Evolutionary conservation across 2,113 vertebrate species (phyloP), one percentile per base, ranked within the genome.

Genomic region (Neomonachus schauinslandi): DNA sequence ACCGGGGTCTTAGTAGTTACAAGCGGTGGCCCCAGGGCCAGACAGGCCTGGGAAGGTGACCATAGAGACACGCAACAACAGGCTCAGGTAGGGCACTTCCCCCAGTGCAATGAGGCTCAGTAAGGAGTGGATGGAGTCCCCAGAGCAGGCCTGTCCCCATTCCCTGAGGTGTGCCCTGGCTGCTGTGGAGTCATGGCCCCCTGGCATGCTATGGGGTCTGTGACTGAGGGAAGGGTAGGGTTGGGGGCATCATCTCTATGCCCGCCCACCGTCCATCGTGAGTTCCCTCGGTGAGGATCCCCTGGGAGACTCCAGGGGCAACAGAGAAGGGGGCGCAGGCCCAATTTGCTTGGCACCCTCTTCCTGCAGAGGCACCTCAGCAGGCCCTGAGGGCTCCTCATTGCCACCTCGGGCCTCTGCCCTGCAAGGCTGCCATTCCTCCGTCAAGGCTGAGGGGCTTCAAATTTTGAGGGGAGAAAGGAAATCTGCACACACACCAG

Each of bases 21-120:
- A 55, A 83, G 36, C 67, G 80, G 31, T 0, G 22, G 16, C 42
- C 22, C 67, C 19, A 21, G 65, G 39, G 72, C 57, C 57, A 83
- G 28, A 72, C 2, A 59, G 72, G 42, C 28, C 59, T n/a, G 28
- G 81, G 19, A 26, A 82, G 71, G 9, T 0, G 22, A 31, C 39
- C 3, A 65, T 4, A 53, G 51, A 53, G 57, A 72, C 7, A 0
- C 0, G 0, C 0, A 2, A 72, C 51, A 5, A 28, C 36, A 87
- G 51, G 36, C 26, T 76, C 59, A 28, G 14, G 46, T 6, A 4
- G 63, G 69, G 24, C 2, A 31, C 53, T 5, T 11, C 2, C 0
- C 4, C 53, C 14, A 1, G 2, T 36, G 72, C 63, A 39, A 3
- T 0, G 26, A 51, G 15, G 51, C 42, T 53, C 36, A 4, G 16